phyloP scores from a whole-genome alignment of 2,797 vertebrate species.

The Aulostomus chinensis region DNA sequence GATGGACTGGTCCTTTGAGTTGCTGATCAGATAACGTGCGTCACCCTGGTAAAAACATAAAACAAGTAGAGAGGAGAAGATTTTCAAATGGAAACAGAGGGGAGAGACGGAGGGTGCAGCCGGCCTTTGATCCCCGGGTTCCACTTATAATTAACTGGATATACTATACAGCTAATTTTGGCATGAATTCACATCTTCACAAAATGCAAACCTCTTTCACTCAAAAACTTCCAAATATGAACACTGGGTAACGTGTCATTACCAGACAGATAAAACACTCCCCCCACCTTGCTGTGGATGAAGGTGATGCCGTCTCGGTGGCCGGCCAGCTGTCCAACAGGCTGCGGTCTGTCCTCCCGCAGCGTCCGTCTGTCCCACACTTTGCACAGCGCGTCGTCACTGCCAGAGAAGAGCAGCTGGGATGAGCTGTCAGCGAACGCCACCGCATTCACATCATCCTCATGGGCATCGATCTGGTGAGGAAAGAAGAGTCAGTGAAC shows the following conservation, averaged over 20 bases:
- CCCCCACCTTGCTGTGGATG: conserved; percentile 90
- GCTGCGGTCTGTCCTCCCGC: conserved; percentile 89
- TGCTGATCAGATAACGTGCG: conserved; percentile 91
- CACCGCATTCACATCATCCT: conserved; percentile 93
- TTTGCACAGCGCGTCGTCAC: conserved; percentile 92
- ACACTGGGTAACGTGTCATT: conserved; percentile 6
- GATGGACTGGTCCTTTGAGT: conserved; percentile 96
- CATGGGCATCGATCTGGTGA: conserved; percentile 88
- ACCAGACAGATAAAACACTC: conserved; percentile 24
- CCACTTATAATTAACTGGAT: too few species aligned
- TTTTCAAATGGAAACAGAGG: too few species aligned
- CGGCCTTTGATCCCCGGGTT: too few species aligned
- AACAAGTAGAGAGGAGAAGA: too few species aligned
- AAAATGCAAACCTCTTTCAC: neutral
- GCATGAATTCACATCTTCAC: neutral
- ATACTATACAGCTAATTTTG: conserved; percentile 4
- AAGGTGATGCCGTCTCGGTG: conserved; percentile 95
- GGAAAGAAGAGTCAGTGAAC: neutral
- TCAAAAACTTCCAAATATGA: conserved; percentile 2
- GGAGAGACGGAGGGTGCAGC: too few species aligned
- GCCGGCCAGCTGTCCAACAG: conserved; percentile 90
- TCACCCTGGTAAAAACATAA: conserved; percentile 88
- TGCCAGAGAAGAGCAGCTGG: conserved; percentile 92
- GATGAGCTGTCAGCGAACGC: conserved; percentile 91
- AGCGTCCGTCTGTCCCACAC: conserved; percentile 94